Conservation (phyloP, 2,113 vertebrate genomes). For the Steatornis caripensis region DNA sequence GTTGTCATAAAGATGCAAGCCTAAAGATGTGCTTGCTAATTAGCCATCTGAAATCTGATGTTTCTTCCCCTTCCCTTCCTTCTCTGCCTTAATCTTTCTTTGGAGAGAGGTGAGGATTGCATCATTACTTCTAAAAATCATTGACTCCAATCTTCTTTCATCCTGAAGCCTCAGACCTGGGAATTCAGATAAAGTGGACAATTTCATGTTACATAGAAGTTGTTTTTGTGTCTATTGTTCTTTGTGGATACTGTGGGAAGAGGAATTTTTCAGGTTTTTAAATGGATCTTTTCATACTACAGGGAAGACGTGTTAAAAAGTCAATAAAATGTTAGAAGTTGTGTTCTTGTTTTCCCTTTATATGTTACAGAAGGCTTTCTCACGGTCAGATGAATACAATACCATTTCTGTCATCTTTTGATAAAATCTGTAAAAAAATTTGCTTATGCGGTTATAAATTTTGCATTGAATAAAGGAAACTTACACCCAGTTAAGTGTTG, state of each 20-base stretch:
- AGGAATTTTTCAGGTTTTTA: not conserved
- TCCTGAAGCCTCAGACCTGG: not conserved
- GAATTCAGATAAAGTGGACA: not conserved
- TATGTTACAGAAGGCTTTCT: not conserved
- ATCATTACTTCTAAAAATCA: not conserved
- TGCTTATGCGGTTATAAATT: not conserved
- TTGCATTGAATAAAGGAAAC: not conserved
- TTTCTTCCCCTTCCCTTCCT: not conserved
- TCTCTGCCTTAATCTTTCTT: not conserved
- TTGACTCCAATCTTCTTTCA: not conserved
- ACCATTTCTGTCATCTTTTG: not conserved
- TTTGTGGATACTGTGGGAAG: not conserved
- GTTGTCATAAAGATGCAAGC: conserved; percentile 24
- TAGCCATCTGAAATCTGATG: conserved; percentile 9
- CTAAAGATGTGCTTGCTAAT: conserved; percentile 17
- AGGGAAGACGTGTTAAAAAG: not conserved
- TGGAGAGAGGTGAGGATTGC: not conserved
- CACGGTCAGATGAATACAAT: not conserved
- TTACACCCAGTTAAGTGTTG: not conserved
- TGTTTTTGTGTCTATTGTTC: not conserved
- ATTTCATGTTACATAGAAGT: not conserved
- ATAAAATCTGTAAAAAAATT: not conserved
- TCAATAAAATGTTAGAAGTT: not conserved
- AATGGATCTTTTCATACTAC: not conserved
- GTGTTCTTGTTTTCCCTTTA: not conserved